phyloP scores from a whole-genome alignment of 2,113 vertebrate species.

The Fregetta grallaria region DNA sequence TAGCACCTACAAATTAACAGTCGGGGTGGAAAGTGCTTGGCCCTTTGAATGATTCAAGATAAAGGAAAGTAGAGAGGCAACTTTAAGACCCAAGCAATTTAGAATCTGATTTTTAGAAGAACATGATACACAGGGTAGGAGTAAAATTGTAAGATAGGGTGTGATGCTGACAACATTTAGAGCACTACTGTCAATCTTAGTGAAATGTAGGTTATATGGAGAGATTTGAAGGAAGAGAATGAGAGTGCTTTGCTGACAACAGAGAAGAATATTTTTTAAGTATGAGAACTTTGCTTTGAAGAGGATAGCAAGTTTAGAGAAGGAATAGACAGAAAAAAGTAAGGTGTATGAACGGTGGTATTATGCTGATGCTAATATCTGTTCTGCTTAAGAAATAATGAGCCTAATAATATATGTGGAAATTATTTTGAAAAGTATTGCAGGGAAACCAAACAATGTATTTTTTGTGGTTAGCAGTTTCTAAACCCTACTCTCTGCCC shows the following conservation, averaged over 20 bases:
- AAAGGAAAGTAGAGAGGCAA: not conserved
- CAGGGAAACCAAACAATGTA: not conserved
- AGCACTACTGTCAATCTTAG: slow-evolving; percentile 30
- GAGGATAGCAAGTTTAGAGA: not conserved
- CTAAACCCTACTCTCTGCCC: not conserved
- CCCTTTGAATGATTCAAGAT: not conserved
- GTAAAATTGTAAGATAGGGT: slow-evolving; percentile 11
- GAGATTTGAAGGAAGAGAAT: slow-evolving; percentile 16
- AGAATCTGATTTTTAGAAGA: slow-evolving; percentile 40
- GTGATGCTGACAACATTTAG: slow-evolving; percentile 31
- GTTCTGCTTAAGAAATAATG: slow-evolving; percentile 15
- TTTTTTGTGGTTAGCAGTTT: not conserved
- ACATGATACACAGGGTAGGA: slow-evolving; percentile 36
- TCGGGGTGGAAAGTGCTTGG: not conserved
- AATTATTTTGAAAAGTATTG: not conserved
- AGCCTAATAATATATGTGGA: not conserved
- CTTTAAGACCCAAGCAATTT: slow-evolving; percentile 20
- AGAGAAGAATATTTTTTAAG: not conserved
- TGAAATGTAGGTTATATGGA: slow-evolving; percentile 33
- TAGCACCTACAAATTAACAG: not conserved
- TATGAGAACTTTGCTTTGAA: slow-evolving; percentile 4
- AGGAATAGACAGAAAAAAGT: not conserved
- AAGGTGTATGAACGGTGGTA: not conserved
- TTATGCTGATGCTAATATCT: not conserved
- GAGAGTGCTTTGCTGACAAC: not conserved